phyloP scores from a whole-genome alignment of 2,797 vertebrate genomes.

The Falco berigora region DNA sequence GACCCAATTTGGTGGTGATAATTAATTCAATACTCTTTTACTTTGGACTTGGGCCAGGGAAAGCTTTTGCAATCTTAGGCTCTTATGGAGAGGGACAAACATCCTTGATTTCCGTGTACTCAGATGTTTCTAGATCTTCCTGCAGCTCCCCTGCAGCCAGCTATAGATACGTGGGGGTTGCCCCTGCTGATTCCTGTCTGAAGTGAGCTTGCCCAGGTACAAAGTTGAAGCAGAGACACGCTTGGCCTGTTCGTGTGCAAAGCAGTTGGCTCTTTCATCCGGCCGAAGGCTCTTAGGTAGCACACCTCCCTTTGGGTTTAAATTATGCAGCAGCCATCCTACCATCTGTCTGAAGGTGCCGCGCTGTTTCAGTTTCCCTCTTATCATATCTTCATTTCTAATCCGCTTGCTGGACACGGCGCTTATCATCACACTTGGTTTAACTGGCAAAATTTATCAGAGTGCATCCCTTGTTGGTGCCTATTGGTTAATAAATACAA shows the following conservation, averaged over 20 bases:
- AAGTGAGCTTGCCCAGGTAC: neutral
- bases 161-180: neutral
- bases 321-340: neutral
- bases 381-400: neutral
- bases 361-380: neutral
- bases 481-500: neutral
- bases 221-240: neutral
- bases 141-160: neutral
- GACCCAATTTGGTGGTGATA: neutral
- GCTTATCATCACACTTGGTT: neutral
- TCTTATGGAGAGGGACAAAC: neutral
- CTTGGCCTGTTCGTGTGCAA: neutral
- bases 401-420: neutral
- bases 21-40: neutral
- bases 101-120: neutral
- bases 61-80: neutral
- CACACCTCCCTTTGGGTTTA: neutral
- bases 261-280: neutral
- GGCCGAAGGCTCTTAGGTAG: neutral
- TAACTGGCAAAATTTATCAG: neutral
- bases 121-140: neutral
- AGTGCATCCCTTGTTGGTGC: neutral
- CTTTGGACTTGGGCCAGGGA: neutral
- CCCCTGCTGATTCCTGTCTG: neutral
- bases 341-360: neutral